These are phyloP conservation scores for zebrafish (Danio rerio) DNA, from an alignment of 2,113 vertebrate genomes.

Conservation along the genomic window DNA sequence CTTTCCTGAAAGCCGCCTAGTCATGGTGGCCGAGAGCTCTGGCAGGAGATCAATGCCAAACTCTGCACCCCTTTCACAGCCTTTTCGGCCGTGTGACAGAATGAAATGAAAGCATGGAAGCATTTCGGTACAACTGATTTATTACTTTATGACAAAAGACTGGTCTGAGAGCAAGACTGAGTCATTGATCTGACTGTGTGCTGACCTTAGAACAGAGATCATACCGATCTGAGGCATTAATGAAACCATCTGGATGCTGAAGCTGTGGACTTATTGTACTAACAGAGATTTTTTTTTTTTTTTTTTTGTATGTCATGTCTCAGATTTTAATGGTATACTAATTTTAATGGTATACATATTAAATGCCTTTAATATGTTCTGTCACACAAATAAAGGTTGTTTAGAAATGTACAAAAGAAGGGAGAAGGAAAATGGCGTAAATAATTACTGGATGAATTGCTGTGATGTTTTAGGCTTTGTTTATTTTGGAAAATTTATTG, in stretches of 20 bases:
- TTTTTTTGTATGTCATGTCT: not conserved
- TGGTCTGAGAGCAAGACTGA: conserved; percentile 37
- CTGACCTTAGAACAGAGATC: conserved; percentile 36
- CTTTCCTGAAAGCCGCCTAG: conserved; percentile 48
- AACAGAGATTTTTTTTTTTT: not conserved
- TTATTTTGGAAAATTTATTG: too few species aligned
- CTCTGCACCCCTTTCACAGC: conserved; percentile 49
- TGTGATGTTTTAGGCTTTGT: too few species aligned
- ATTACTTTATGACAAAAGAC: conserved; percentile 46
- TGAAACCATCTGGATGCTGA: not conserved
- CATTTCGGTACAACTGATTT: conserved; percentile 51
- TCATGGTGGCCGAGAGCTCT: conserved; percentile 50
- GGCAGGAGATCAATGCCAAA: conserved; percentile 57
- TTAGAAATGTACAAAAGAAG: not conserved
- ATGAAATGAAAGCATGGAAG: conserved; percentile 51
- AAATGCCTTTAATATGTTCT: too few species aligned
- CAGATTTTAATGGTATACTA: not conserved
- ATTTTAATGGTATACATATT: too few species aligned
- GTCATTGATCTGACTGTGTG: conserved; percentile 41
- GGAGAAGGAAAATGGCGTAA: not conserved
- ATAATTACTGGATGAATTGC: not conserved
- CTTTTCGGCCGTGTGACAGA: conserved; percentile 55
- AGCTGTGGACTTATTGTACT: not conserved
- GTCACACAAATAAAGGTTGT: not conserved
- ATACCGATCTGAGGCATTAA: not conserved